These are phyloP conservation scores for Brassicogethes aeneus DNA, from an alignment of 2,888 invertebrate genomes.

Conservation along the genomic window DNA sequence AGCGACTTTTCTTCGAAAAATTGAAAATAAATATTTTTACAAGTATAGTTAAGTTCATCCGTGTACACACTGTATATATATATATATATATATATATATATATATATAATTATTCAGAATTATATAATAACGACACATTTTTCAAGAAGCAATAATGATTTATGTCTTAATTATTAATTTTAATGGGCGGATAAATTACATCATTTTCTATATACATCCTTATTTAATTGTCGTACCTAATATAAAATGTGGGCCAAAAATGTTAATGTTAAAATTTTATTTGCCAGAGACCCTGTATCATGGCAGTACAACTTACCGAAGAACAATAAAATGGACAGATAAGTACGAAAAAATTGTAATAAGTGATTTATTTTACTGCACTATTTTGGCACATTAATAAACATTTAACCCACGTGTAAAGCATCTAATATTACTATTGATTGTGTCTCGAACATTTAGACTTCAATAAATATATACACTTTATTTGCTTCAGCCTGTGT, in stretches of 20 bases:
- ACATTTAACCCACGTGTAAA: neutral
- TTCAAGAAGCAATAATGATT: too few relatives aligned
- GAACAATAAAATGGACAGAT: neutral
- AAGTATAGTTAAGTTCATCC: too few relatives aligned
- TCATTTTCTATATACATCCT: slow-evolving; percentile 12
- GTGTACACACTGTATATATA: too few relatives aligned
- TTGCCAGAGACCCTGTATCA: neutral
- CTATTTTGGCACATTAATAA: neutral
- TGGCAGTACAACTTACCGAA: neutral
- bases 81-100: too few relatives aligned
- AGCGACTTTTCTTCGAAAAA: too few relatives aligned
- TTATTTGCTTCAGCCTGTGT: too few relatives aligned
- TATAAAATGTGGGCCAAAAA: neutral
- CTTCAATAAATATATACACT: slow-evolving; percentile 3
- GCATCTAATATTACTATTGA: slow-evolving; percentile 8
- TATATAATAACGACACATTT: too few relatives aligned
- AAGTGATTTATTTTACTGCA: neutral
- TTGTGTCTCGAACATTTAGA: slow-evolving; percentile 13
- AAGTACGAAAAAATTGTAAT: neutral
- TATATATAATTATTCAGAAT: too few relatives aligned
- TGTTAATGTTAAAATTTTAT: neutral
- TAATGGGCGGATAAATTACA: slow-evolving; percentile 28
- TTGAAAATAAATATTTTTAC: too few relatives aligned
- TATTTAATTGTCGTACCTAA: slow-evolving; percentile 3
- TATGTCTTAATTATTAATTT: slow-evolving; percentile 11